phyloP scores from a whole-genome alignment of 1,140 invertebrate species.

The Nautilus pompilius region DNA sequence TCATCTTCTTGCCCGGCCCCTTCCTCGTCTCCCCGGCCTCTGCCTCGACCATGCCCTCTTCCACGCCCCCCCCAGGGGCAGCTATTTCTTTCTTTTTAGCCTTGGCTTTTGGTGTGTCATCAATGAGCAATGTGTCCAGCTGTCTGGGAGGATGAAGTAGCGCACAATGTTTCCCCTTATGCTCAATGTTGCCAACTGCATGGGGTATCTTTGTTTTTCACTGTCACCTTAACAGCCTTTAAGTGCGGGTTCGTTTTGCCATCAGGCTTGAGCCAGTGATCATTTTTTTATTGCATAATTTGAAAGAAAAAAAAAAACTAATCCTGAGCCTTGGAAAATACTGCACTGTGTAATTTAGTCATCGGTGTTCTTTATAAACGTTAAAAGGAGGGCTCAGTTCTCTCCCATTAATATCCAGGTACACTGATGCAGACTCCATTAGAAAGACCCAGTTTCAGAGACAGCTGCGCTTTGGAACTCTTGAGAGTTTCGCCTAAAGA shows the following conservation, averaged over 20 bases:
- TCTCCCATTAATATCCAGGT: too few species aligned
- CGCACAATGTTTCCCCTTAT: conserved; percentile 96
- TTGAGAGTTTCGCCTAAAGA: too few species aligned
- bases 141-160: conserved; percentile 94
- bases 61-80: conserved; percentile 12
- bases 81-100: conserved; percentile 61
- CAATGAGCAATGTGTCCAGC: conserved; percentile 94
- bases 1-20: conserved; percentile 10
- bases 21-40: conserved; percentile 11
- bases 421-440: too few species aligned
- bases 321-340: too few species aligned
- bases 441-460: too few species aligned
- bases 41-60: conserved; percentile 9
- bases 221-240: conserved; percentile 96
- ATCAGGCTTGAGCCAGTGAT: too few species aligned
- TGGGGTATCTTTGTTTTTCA: conserved; percentile 92
- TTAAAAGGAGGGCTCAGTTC: too few species aligned
- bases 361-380: too few species aligned
- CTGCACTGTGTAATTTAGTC: too few species aligned
- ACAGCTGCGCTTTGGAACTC: too few species aligned
- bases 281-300: too few species aligned
- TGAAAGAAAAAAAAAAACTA: too few species aligned
- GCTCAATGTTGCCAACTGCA: conserved; percentile 89
- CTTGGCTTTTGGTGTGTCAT: conserved; percentile 93
- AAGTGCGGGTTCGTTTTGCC: conserved; percentile 99